Evolutionary conservation across 2,797 vertebrate genomes (phyloP).

Genomic region (Myiotriccus ornatus): DNA sequence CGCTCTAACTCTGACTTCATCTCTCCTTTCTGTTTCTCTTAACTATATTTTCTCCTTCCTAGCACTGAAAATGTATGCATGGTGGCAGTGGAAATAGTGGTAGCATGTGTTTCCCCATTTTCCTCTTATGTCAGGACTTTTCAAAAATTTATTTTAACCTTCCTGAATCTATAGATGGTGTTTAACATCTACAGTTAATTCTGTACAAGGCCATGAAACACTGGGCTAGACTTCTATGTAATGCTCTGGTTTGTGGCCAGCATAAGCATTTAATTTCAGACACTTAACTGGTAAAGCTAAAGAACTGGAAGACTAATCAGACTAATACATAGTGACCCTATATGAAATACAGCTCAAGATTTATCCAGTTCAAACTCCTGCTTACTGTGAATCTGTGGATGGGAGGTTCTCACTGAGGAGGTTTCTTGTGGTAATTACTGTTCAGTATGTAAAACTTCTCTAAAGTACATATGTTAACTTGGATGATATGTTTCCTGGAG

Average conservation of each 20-base stretch:
- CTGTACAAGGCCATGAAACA: not conserved
- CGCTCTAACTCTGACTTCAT: constrained; percentile 17
- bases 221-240: not conserved
- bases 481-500: not conserved
- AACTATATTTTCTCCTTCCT: constrained; percentile 37
- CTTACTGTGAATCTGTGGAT: not conserved
- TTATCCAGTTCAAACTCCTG: not conserved
- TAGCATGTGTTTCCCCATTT: not conserved
- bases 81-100: not conserved
- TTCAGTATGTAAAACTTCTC: not conserved
- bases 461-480: not conserved
- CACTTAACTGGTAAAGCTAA: not conserved
- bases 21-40: constrained; percentile 35
- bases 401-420: not conserved
- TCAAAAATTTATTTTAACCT: not conserved
- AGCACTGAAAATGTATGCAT: constrained; percentile 9
- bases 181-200: not conserved
- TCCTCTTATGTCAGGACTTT: not conserved
- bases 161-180: not conserved
- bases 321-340: not conserved
- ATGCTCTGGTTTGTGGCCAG: not conserved
- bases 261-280: not conserved
- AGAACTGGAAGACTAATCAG: not conserved
- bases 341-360: not conserved
- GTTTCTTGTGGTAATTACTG: not conserved